Base-by-base conservation (phyloP, 2,113 vertebrate genomes). In the Dasyprocta punctata region DNA sequence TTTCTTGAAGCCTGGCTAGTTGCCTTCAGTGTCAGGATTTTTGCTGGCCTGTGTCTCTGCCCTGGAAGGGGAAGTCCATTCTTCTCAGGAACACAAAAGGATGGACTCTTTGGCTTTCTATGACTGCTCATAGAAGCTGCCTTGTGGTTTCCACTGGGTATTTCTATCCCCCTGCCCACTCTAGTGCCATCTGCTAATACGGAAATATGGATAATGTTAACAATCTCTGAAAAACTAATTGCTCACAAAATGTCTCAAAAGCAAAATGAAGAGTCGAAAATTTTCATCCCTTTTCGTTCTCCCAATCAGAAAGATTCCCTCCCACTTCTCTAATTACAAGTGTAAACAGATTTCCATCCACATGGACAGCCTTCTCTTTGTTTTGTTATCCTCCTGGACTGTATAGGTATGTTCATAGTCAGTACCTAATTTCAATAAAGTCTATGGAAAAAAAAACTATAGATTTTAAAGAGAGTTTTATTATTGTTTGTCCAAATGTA, bases 401-500 rank as follows among this genome's bases (percentile, higher is more conserved):
- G 12, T 77, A 82, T 78, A 75, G 63, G 84, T 81, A 38, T 36
- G 83, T 41, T 96, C 93, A 38, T 28, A 82, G n/a, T 49, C 20
- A 92, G 38, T 71, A 86, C 38, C 33, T 78, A 33, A 85, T 94
- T 67, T 63, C 69, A 93, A 58, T 90, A 92, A 78, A 56, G 71
- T 78, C 71, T 88, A 36, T 69, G 86, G 52, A 7, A 67, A 63
- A 67, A 63, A 78, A 75, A 22, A 12, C 0, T 73, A 12, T 65
- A 38, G 65, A 71, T 80, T 89, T 89, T 54, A 54, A 81, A 86
- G 36, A 90, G 14, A 67, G 49, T 80, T 84, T 89, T 95, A 20
- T 47, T 92, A 44, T 86, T 92, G 49, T 88, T 77, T 97, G 82
- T 75, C 36, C 41, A 82, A 90, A 92, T 96, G 61, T 92, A 69